Percentiles rank a stretch among this genome's conserved stretches.
Evolutionary conservation across 2,113 vertebrate genomes (phyloP).

Genomic region (Platysteira castanea): DNA sequence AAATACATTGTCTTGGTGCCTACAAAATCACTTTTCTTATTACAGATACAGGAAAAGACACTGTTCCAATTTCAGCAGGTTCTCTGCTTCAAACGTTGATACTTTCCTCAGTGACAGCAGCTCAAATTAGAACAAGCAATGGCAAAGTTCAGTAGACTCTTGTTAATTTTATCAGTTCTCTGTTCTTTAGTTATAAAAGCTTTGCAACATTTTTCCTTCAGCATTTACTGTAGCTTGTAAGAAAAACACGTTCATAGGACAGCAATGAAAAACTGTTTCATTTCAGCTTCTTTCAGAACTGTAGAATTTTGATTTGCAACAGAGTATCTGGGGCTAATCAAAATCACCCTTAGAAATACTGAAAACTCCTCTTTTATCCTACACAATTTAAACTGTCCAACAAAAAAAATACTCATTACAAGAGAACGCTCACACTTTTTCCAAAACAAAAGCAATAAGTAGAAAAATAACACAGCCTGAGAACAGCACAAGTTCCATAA

Average conservation of each 20-base stretch:
- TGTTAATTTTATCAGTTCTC: not conserved
- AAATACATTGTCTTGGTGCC: not conserved
- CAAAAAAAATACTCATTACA: not conserved
- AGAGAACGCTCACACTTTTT: not conserved
- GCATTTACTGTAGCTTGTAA: not conserved
- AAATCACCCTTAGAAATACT: not conserved
- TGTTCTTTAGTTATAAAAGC: not conserved
- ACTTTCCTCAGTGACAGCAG: not conserved
- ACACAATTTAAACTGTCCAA: not conserved
- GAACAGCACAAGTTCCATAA: not conserved
- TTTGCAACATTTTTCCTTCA: not conserved
- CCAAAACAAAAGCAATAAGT: not conserved
- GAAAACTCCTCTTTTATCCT: not conserved
- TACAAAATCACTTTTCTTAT: not conserved
- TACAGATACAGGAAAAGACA: not conserved
- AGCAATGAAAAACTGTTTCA: not conserved
- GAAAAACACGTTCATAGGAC: not conserved
- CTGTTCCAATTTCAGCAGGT: not conserved
- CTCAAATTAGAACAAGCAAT: not conserved
- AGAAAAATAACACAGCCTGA: not conserved
- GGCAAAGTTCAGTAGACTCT: not conserved
- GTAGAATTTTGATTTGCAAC: not conserved
- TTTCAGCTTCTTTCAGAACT: not conserved
- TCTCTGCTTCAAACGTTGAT: not conserved
- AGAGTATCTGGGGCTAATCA: not conserved